Conservation (phyloP, 2,113 vertebrate species). For the Dicentrarchus labrax region DNA sequence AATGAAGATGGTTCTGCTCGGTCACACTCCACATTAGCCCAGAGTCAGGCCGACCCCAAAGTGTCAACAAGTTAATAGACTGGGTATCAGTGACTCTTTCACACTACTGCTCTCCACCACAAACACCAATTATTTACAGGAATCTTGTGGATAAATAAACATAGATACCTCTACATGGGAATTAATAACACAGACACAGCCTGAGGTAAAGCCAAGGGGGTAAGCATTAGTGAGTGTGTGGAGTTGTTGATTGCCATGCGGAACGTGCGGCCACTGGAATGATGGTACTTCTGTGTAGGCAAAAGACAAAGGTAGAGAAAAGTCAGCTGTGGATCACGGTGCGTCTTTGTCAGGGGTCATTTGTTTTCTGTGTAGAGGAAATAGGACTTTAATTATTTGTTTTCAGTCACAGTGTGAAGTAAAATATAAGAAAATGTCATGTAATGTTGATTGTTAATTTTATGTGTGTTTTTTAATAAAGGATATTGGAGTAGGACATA, state of each 20-base stretch:
- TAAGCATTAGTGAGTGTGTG: conserved; percentile 26
- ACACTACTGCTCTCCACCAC: conserved; percentile 70
- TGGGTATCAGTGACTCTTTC: conserved; percentile 82
- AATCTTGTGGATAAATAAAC: conserved; percentile 76
- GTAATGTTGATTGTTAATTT: neutral
- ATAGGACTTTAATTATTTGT: neutral
- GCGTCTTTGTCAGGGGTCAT: neutral
- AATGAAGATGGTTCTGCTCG: conserved; percentile 89
- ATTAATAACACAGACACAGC: conserved; percentile 51
- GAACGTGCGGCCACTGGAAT: neutral
- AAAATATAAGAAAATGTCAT: neutral
- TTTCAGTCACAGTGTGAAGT: neutral
- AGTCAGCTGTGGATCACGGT: conserved; percentile 1
- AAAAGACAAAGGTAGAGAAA: conserved; percentile 12
- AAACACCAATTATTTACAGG: conserved; percentile 80
- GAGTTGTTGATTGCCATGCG: conserved; percentile 40
- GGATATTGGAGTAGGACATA: neutral
- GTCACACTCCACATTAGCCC: conserved; percentile 87
- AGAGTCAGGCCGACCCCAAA: conserved; percentile 87
- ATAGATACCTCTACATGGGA: conserved; percentile 52
- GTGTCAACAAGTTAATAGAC: conserved; percentile 90
- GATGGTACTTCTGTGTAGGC: conserved; percentile 1
- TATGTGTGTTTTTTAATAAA: neutral
- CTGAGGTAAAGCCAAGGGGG: conserved; percentile 24
- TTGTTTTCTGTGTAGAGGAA: neutral